These are phyloP conservation scores for Mustela nigripes DNA, from an alignment of 2,113 vertebrate genomes.

Conservation along the genomic window DNA sequence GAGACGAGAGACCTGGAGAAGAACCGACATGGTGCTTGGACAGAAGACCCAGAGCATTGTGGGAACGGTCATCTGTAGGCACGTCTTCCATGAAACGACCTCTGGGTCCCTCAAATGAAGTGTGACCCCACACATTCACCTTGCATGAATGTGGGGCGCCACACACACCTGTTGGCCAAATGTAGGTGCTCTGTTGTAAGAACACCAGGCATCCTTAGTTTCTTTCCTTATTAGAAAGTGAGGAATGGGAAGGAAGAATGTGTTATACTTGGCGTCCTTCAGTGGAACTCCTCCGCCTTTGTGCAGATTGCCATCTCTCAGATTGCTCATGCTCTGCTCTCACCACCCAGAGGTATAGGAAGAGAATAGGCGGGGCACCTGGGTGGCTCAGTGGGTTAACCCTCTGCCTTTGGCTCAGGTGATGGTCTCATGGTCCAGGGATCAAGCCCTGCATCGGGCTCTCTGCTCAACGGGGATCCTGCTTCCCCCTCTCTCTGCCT, in stretches of 20 bases:
- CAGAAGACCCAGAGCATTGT: background rate
- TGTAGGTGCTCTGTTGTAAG: background rate
- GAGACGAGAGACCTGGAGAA: accelerated
- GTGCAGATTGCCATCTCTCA: background rate
- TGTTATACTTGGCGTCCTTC: accelerated
- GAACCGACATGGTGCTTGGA: background rate
- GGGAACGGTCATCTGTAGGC: accelerated
- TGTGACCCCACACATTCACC: too few species aligned
- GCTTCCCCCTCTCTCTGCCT: too few species aligned
- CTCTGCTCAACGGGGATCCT: too few species aligned
- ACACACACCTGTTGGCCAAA: accelerated
- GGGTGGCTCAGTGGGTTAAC: too few species aligned
- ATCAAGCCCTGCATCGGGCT: too few species aligned
- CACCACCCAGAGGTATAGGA: background rate
- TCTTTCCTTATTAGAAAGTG: background rate
- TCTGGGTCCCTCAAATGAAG: background rate
- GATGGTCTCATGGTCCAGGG: too few species aligned
- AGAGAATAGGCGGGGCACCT: accelerated
- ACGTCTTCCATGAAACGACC: accelerated
- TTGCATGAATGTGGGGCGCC: accelerated
- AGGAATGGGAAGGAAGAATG: background rate
- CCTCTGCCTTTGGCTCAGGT: too few species aligned
- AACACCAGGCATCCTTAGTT: accelerated
- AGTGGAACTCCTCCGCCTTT: accelerated
- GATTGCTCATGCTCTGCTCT: too few species aligned